Conservation (phyloP, 2,888 invertebrate species). For the Amorpha juglandis region DNA sequence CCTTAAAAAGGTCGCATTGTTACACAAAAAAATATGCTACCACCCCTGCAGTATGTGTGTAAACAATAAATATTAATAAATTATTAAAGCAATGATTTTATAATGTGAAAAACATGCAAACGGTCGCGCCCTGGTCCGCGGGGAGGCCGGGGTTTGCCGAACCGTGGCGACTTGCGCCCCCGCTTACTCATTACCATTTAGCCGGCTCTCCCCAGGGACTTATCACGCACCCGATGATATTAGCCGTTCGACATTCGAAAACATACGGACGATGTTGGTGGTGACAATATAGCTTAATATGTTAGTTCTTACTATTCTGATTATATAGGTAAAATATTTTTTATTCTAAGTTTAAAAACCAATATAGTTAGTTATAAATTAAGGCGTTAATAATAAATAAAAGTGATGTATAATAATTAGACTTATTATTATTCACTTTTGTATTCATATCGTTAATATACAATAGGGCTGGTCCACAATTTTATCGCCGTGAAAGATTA, state of each 20-base stretch:
- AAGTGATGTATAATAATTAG: no score
- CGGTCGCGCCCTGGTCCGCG: conserved; percentile 32
- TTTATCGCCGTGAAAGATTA: no score
- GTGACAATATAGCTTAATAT: neutral
- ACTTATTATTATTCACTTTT: no score
- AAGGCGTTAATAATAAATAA: no score
- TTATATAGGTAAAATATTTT: neutral
- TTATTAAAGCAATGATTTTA: conserved; percentile 28
- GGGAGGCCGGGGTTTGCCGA: conserved; percentile 47
- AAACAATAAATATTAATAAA: conserved; percentile 30
- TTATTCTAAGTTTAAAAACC: neutral
- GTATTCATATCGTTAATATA: no score
- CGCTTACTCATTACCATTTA: conserved; percentile 68
- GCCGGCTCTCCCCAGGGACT: conserved; percentile 59
- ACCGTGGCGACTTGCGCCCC: conserved; percentile 62
- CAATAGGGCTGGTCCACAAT: no score
- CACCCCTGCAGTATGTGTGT: conserved; percentile 28
- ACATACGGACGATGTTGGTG: neutral
- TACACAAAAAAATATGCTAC: conserved; percentile 19
- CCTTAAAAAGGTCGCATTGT: conserved; percentile 5
- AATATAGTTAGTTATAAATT: no score
- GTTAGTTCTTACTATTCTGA: neutral
- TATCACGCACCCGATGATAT: conserved; percentile 52
- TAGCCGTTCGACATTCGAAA: conserved; percentile 44
- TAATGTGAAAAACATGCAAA: conserved; percentile 34